A percentile compares a stretch with the other conserved stretches of the same genome.
These are phyloP conservation scores for Tenebrio molitor DNA, from an alignment of 1,140 invertebrate species.

Conservation along the genomic window DNA sequence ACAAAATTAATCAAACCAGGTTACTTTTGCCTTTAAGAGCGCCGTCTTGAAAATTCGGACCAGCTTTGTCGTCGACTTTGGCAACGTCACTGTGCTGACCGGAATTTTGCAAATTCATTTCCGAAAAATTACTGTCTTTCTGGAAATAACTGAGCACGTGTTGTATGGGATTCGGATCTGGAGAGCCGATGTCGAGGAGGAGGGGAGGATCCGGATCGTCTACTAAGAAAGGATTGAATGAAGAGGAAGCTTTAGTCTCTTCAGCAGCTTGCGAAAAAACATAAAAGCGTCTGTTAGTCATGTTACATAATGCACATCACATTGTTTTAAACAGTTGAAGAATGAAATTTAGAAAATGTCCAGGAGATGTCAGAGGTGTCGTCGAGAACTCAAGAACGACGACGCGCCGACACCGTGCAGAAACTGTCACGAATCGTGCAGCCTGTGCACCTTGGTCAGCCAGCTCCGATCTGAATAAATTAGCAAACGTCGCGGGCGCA, in stretches of 20 bases:
- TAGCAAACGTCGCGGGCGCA: too few relatives aligned
- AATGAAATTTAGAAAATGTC: conserved; percentile 4
- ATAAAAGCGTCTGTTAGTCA: conserved; percentile 36
- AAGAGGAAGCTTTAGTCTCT: conserved; percentile 58
- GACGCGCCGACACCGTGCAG: too few relatives aligned
- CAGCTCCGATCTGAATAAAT: too few relatives aligned
- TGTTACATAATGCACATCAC: conserved; percentile 27
- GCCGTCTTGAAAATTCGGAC: not conserved
- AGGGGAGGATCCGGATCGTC: conserved; percentile 67
- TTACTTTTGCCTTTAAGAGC: not conserved
- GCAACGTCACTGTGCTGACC: not conserved
- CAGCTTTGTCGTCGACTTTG: not conserved
- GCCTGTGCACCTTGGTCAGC: too few relatives aligned
- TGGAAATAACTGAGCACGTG: conserved; percentile 63
- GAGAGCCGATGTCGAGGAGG: conserved; percentile 60
- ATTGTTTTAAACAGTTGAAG: not conserved
- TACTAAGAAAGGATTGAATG: conserved; percentile 71
- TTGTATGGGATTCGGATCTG: conserved; percentile 56
- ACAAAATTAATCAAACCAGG: conserved; percentile 43
- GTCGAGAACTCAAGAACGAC: not conserved
- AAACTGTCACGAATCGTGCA: too few relatives aligned
- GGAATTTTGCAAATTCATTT: not conserved
- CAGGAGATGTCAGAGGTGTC: not conserved
- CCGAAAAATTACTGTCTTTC: conserved; percentile 48
- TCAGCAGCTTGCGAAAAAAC: conserved; percentile 77